These are phyloP conservation scores for Nymphalis c-album DNA, from an alignment of 2,888 invertebrate genomes.

Conservation along the genomic window DNA sequence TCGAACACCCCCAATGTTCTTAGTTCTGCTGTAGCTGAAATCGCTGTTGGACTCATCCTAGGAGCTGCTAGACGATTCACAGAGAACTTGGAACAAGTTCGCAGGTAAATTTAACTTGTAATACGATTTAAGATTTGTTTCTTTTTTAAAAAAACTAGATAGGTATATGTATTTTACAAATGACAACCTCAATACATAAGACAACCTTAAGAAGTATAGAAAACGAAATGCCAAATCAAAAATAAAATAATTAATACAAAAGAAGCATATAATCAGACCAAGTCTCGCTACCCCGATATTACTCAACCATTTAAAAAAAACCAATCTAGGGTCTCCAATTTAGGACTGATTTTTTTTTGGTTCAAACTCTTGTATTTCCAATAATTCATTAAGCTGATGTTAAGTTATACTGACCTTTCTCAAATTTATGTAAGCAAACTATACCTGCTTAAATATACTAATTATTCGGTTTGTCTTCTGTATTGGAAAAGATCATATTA, in stretches of 20 bases:
- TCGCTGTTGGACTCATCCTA: slow-evolving; percentile 88
- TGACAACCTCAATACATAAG: no score
- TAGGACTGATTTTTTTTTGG: no score
- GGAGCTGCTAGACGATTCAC: slow-evolving; percentile 88
- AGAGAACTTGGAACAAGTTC: slow-evolving; percentile 87
- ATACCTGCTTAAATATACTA: neutral
- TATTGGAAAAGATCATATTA: neutral
- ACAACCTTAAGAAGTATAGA: no score
- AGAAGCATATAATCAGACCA: no score
- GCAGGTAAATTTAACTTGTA: slow-evolving; percentile 69
- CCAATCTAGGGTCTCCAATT: no score
- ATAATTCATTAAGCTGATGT: neutral
- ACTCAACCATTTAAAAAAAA: no score
- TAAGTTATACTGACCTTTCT: neutral
- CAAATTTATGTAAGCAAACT: neutral
- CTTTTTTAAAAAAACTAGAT: no score
- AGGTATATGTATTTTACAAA: no score
- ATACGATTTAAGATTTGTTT: neutral
- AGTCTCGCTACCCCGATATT: no score
- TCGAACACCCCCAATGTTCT: slow-evolving; percentile 92
- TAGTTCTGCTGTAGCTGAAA: slow-evolving; percentile 90
- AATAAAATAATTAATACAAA: no score
- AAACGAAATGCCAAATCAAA: no score
- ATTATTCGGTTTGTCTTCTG: neutral
- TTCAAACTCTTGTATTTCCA: neutral